Conservation (phyloP, 2,888 invertebrate genomes). For the Tribolium freemani region DNA sequence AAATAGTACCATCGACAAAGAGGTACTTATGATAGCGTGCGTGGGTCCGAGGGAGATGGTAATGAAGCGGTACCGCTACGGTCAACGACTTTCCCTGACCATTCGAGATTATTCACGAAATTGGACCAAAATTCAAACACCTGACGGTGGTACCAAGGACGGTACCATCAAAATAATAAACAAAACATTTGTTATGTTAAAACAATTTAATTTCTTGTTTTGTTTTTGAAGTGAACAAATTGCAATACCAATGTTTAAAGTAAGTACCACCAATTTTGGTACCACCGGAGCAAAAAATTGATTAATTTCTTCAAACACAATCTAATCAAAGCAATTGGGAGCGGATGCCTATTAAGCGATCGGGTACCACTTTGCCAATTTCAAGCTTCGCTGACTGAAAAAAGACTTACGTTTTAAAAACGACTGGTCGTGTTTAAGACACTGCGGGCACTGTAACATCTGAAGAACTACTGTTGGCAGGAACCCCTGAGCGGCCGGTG, state of each 20-base stretch:
- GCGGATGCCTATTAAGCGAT: not conserved
- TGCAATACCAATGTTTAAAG: not conserved
- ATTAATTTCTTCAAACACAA: not conserved
- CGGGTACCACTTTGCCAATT: not conserved
- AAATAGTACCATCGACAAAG: slow-evolving; percentile 16
- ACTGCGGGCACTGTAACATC: slow-evolving; percentile 63
- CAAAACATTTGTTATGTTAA: not conserved
- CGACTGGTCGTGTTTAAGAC: slow-evolving; percentile 43
- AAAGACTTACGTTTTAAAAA: slow-evolving; percentile 46
- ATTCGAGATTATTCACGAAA: slow-evolving; percentile 40
- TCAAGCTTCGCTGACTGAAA: not conserved
- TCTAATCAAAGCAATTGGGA: no score
- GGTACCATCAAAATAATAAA: not conserved
- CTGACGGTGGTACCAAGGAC: not conserved
- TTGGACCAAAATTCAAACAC: not conserved
- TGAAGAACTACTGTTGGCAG: slow-evolving; percentile 65
- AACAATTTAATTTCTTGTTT: no score
- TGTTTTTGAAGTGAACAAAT: not conserved
- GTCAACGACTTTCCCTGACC: slow-evolving; percentile 64
- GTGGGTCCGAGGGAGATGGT: slow-evolving; percentile 38
- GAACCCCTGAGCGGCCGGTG: slow-evolving; percentile 59
- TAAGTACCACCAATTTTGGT: not conserved
- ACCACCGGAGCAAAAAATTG: not conserved
- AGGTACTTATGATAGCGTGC: slow-evolving; percentile 2
- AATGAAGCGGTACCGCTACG: slow-evolving; percentile 59